Base-by-base conservation (phyloP, 2,113 vertebrate species). In the Phrynosoma platyrhinos region DNA sequence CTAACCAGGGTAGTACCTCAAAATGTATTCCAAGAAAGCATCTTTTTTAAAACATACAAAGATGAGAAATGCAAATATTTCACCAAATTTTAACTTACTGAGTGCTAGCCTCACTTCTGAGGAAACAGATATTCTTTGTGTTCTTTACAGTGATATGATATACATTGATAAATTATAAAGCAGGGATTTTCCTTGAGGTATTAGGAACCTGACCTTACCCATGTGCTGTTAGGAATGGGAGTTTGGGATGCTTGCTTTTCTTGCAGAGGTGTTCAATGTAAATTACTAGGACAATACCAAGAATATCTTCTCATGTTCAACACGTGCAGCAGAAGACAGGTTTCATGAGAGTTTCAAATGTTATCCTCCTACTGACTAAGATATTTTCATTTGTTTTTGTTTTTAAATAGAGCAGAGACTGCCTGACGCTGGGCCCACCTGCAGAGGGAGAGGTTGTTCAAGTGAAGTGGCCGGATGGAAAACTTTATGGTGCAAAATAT, bases 391-490 rank as follows among this genome's bases (percentile, higher is more conserved):
- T 62, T 62, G 4, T 20, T 76, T 36, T 79, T 83, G 94, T 21
- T 93, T 85, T 92, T 23, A 92, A 86, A 89, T 42, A 99, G 98
- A 99, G 98, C 97, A 97, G 98, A 96, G 98, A 99, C 88, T 99
- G 99, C 94, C 94, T 97, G 89, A 96, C 96, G 86, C 93, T 98
- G 71, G 99, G 98, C 32, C 98, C 98, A 94, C 98, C 99, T 91
- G 97, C 97, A 23, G 98, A 98, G 55, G 98, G 98, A 89, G 98
- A 98, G 96, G 96, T 96, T 66, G 97, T 99, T 84, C 98, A 98
- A 95, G 99, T 99, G 88, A 99, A 99, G 94, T 99, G 98, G 99
- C 97, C 98, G 0, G 98, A 99, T 93, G 98, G 99, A 91, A 98
- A 99, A 90, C 97, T 98, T 92, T 99, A 99, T 16, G 97, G 97